Base-by-base conservation (phyloP, 2,888 invertebrate genomes). In the Matsumyia berberina region DNA sequence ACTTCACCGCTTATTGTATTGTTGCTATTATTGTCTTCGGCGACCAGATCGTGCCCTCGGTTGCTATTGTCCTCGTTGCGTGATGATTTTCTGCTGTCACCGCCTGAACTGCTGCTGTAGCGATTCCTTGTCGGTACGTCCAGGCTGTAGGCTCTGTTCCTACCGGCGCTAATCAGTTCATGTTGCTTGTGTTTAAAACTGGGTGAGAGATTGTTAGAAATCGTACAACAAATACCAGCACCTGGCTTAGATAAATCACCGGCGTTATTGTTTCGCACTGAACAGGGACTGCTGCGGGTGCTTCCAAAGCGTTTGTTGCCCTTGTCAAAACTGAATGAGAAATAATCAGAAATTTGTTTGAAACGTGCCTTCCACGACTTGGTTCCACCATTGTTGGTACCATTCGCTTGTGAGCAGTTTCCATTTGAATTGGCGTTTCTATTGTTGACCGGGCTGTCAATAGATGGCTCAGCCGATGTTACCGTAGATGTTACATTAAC, bases 341-440 rank as follows among this genome's bases (percentile, higher is more conserved):
- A 91, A 76, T 91, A 91, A 85, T 92, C 92, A 2, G 92, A 92
- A 81, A 92, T 90, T 73, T 92, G 92, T 44, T 90, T 90, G 58
- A 92, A 89, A 29, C 92, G 89, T 2, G 91, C 89, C 67, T 91
- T 91, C 91, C 92, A 92, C 0, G 90, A 89, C 11, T 79, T 70
- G 19, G 70, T 66, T 7, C 66, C 80, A 9, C 31, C 57, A 49
- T 35, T 31, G 29, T 33, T 82, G 8, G 67, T 11, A 11, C 66
- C 77, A 53, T 82, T 86, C 5, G 72, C 37, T 42, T 86, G 86
- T 7, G 87, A 87, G 37, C 81, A 82, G 51, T 85, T 86, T 4
- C 86, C 87, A 35, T 86, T 87, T 6, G 78, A 67, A 42, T 57
- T 86, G 7, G 51, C 31, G 11, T 86, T 82, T 11, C 69, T 66